Conservation (phyloP, 2,888 invertebrate species). For the Muschampia plurimacula region DNA sequence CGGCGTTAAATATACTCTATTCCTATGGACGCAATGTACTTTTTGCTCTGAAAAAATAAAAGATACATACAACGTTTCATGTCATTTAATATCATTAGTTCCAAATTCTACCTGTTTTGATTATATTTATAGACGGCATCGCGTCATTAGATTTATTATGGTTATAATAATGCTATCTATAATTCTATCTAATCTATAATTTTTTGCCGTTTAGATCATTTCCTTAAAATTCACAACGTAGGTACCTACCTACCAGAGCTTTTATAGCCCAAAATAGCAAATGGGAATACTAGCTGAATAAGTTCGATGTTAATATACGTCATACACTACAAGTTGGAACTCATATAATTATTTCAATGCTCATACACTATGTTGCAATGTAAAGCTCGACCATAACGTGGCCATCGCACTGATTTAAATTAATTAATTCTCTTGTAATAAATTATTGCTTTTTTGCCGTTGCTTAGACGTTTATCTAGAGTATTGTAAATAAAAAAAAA, state of each 20-base stretch:
- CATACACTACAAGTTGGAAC: no score
- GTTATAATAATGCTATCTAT: constrained; percentile 85
- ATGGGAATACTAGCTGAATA: no score
- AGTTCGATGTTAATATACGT: no score
- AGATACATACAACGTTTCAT: constrained; percentile 52
- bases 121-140: constrained; percentile 82
- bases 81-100: constrained; percentile 65
- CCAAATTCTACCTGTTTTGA: constrained; percentile 83
- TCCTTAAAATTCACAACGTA: constrained; percentile 31
- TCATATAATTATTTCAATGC: no score
- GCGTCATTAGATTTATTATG: constrained; percentile 85
- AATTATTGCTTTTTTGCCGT: no score
- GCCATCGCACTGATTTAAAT: no score
- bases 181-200: no score
- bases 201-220: constrained; percentile 63
- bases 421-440: no score
- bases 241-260: background rate
- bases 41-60: constrained; percentile 41
- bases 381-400: no score
- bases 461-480: no score
- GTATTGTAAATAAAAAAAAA: no score
- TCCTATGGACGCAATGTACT: background rate
- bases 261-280: background rate
- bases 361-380: no score
- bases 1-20: background rate